phyloP scores from a whole-genome alignment of 2,113 vertebrate species.

The Edolisoma coerulescens region DNA sequence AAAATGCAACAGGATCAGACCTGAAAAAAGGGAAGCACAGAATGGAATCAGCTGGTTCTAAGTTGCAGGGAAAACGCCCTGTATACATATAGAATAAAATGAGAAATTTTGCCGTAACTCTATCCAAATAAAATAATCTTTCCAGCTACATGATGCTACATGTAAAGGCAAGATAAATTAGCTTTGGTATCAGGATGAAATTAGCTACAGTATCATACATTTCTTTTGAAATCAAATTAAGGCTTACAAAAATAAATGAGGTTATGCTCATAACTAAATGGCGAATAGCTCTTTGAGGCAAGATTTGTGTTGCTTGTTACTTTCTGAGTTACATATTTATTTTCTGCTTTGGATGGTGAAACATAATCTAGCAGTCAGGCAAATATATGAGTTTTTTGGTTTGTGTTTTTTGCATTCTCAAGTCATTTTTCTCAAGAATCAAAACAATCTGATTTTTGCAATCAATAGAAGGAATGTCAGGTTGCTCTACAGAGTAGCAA shows the following conservation, averaged over 20 bases:
- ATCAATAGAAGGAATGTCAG: neutral
- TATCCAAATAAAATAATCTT: neutral
- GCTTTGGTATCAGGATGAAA: neutral
- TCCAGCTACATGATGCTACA: neutral
- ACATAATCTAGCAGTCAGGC: neutral
- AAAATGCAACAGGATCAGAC: neutral
- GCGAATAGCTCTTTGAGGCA: neutral
- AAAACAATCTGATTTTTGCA: conserved; percentile 1
- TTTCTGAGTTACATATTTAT: conserved; percentile 1
- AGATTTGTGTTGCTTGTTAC: neutral
- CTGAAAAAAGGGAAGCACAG: neutral
- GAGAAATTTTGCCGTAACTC: neutral
- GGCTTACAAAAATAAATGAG: neutral
- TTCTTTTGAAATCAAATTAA: neutral
- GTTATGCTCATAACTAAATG: neutral
- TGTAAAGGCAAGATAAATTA: neutral
- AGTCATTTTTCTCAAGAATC: neutral
- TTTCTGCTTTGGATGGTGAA: neutral
- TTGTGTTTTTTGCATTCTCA: neutral
- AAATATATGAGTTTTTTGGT: neutral
- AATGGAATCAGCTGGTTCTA: neutral
- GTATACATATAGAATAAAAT: neutral
- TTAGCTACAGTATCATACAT: neutral
- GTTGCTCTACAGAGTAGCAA: neutral
- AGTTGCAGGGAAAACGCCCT: neutral